Percentiles rank a stretch among this genome's conserved stretches.
Conservation (phyloP, 2,797 vertebrate species). For the Sphaeramia orbicularis region DNA sequence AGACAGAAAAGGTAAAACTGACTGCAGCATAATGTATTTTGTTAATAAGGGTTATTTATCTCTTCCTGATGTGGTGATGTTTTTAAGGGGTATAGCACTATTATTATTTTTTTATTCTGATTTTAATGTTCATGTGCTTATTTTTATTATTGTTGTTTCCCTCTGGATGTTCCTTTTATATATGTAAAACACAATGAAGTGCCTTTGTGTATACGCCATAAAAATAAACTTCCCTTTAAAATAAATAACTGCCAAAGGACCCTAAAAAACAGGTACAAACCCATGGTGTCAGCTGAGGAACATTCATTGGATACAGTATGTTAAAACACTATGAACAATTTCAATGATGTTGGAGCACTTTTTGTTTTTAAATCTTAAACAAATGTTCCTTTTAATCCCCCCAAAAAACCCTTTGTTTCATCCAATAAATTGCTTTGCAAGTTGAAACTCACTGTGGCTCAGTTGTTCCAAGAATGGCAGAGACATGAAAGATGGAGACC, state of each 20-base stretch:
- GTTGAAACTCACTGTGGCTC: conserved; percentile 64
- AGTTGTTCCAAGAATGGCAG: conserved; percentile 46
- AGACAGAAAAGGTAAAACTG: not conserved
- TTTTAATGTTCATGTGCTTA: too few relatives aligned
- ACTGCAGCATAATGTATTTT: not conserved
- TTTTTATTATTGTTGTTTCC: too few relatives aligned
- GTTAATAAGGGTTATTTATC: not conserved
- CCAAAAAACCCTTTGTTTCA: not conserved
- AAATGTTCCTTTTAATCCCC: not conserved
- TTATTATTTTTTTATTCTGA: too few relatives aligned
- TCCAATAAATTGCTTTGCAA: not conserved
- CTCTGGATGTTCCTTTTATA: too few relatives aligned
- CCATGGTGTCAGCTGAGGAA: not conserved
- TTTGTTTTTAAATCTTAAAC: conserved; percentile 11
- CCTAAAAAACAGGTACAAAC: not conserved
- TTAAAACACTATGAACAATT: not conserved
- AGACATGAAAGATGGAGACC: conserved; percentile 67
- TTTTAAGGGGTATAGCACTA: too few relatives aligned
- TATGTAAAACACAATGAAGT: too few relatives aligned
- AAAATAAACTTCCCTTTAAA: not conserved
- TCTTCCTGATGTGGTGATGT: too few relatives aligned
- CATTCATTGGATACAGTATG: not conserved
- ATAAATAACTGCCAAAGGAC: not conserved
- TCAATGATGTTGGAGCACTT: not conserved
- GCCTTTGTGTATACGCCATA: too few relatives aligned